Conservation (phyloP, 2,797 vertebrate genomes). For the Lepilemur septentrionalis region DNA sequence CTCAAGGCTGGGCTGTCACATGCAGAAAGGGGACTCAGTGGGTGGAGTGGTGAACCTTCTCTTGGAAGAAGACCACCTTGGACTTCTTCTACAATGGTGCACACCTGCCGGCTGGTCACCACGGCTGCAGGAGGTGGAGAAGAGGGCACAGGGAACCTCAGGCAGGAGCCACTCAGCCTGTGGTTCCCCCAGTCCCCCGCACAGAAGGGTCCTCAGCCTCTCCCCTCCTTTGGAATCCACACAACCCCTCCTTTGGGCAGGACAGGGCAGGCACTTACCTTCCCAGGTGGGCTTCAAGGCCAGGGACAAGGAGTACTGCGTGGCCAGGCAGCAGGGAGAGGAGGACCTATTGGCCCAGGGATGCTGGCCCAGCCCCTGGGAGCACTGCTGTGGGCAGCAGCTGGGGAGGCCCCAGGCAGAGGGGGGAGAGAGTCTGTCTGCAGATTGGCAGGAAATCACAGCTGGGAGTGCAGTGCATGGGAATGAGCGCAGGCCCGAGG, state of each 20-base stretch:
- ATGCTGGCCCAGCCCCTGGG: not conserved
- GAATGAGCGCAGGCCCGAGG: not conserved
- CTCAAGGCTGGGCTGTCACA: not conserved
- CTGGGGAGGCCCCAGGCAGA: not conserved
- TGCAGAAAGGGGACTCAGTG: slow-evolving; percentile 61
- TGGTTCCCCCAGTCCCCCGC: not conserved
- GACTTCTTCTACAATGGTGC: slow-evolving; percentile 84
- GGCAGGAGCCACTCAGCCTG: not conserved
- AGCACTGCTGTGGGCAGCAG: not conserved
- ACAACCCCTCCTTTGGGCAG: not conserved
- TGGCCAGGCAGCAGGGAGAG: slow-evolving; percentile 76
- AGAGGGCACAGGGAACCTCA: not conserved
- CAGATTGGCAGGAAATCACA: not conserved
- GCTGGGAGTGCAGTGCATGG: not conserved
- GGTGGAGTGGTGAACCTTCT: slow-evolving; percentile 82
- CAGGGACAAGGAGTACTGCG: slow-evolving; percentile 69
- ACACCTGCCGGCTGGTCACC: slow-evolving; percentile 80
- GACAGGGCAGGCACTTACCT: slow-evolving; percentile 69
- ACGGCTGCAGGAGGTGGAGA: not conserved
- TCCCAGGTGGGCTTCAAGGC: slow-evolving; percentile 68
- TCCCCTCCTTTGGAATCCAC: not conserved
- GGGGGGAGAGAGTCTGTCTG: not conserved
- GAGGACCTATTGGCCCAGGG: not conserved
- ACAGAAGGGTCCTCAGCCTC: not conserved
- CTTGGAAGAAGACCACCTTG: slow-evolving; percentile 84